These are phyloP conservation scores for Synergus umbraculus DNA, from an alignment of 2,888 invertebrate species.

Conservation along the genomic window DNA sequence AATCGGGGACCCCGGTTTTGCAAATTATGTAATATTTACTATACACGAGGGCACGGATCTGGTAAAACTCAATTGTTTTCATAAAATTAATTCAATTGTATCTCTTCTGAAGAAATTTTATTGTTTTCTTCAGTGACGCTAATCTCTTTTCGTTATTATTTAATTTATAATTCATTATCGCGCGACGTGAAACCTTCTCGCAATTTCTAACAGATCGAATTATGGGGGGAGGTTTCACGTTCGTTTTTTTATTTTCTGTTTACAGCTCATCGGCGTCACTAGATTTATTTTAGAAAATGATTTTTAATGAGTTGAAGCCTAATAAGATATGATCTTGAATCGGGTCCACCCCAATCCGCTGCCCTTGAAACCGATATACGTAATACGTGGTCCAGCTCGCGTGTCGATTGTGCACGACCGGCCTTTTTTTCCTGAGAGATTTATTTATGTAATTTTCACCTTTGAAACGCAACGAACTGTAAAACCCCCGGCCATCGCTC, in stretches of 20 bases:
- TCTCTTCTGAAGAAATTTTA: background rate
- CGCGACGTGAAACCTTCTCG: no score
- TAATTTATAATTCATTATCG: background rate
- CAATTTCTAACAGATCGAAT: background rate
- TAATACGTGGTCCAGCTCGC: conserved; percentile 73
- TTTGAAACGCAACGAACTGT: conserved; percentile 67
- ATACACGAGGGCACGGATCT: conserved; percentile 9
- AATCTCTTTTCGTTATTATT: background rate
- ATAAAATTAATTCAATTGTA: no score
- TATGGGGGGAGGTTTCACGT: background rate
- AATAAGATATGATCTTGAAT: conserved; percentile 13
- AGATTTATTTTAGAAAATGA: background rate
- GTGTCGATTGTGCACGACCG: conserved; percentile 64
- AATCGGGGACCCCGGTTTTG: conserved; percentile 46
- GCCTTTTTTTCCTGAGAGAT: conserved; percentile 74
- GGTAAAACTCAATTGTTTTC: background rate
- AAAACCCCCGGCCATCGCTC: conserved; percentile 67
- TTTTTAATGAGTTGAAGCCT: background rate
- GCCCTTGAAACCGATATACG: conserved; percentile 71
- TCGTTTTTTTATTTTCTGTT: no score
- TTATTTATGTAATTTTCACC: conserved; percentile 73
- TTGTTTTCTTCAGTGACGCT: background rate
- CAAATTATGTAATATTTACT: background rate
- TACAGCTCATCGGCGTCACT: background rate
- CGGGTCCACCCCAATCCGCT: conserved; percentile 4